Evolutionary conservation across 1,140 invertebrate species (phyloP).

Genomic region (Spodoptera frugiperda): DNA sequence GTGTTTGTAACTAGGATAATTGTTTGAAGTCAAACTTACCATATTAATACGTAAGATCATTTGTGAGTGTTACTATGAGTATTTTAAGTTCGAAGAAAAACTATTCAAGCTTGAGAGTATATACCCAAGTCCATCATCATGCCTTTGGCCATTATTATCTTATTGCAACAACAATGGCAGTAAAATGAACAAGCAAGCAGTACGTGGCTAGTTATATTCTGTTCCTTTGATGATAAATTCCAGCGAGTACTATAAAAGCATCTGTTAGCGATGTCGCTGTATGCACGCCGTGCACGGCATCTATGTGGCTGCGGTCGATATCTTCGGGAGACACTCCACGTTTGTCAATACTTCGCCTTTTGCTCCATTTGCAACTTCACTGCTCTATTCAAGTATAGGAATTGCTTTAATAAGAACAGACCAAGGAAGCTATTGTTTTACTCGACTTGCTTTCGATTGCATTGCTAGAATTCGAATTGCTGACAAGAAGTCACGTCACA

Average conservation of each 20-base stretch:
- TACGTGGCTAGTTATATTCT: not conserved
- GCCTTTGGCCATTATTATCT: not conserved
- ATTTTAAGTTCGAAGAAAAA: too few relatives aligned
- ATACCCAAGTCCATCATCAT: not conserved
- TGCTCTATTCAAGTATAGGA: conserved; percentile 17
- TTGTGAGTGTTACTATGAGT: too few relatives aligned
- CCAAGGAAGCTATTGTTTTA: not conserved
- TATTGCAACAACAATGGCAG: not conserved
- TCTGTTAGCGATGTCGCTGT: conserved; percentile 7
- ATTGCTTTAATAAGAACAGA: conserved; percentile 21
- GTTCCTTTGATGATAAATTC: conserved; percentile 15
- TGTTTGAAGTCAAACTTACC: too few relatives aligned
- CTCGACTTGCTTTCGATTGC: not conserved
- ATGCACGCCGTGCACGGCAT: conserved; percentile 1
- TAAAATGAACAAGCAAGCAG: conserved; percentile 11
- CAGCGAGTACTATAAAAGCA: conserved; percentile 7
- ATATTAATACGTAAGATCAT: too few relatives aligned
- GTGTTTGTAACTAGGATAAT: not conserved
- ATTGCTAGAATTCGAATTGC: not conserved
- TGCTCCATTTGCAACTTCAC: conserved; percentile 10
- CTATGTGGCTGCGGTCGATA: conserved; percentile 1
- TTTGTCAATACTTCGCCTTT: conserved; percentile 34
- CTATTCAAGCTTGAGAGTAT: too few relatives aligned
- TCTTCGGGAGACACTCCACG: conserved; percentile 1
- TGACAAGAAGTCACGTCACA: not conserved